Percentiles rank a stretch among this genome's conserved stretches.
Evolutionary conservation across 2,113 vertebrate species (phyloP).

Genomic region (Passer domesticus): DNA sequence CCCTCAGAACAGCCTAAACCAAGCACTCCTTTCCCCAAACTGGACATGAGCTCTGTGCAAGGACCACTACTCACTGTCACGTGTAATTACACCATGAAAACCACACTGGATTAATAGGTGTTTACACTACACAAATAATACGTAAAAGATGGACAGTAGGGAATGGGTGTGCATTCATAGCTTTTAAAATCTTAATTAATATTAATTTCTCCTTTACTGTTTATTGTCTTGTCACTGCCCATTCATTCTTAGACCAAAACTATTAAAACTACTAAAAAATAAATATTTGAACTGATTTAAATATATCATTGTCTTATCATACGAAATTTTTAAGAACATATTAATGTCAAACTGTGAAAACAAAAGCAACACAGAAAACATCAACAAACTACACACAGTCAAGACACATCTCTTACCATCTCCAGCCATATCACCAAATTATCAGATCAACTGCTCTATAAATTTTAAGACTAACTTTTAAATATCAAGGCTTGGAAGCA

Average conservation of each 20-base stretch:
- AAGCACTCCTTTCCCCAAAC: neutral
- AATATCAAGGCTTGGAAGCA: neutral
- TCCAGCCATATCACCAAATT: neutral
- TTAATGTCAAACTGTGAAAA: neutral
- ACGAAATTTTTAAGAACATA: neutral
- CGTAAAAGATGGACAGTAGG: neutral
- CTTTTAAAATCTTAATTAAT: neutral
- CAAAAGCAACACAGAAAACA: neutral
- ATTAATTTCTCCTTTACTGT: neutral
- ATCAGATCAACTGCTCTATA: neutral
- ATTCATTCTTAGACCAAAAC: neutral
- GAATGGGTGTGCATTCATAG: fast-evolving
- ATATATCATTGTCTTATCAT: neutral
- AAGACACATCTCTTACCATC: neutral
- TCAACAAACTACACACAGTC: neutral
- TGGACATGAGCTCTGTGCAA: neutral
- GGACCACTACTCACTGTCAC: neutral
- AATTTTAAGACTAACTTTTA: neutral
- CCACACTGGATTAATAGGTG: neutral
- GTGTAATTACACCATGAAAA: neutral
- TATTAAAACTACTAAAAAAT: neutral
- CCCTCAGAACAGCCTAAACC: neutral
- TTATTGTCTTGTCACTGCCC: neutral
- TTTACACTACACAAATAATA: neutral
- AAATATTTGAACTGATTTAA: neutral